phyloP scores from a whole-genome alignment of 2,113 vertebrate genomes.

The Felis chaus region DNA sequence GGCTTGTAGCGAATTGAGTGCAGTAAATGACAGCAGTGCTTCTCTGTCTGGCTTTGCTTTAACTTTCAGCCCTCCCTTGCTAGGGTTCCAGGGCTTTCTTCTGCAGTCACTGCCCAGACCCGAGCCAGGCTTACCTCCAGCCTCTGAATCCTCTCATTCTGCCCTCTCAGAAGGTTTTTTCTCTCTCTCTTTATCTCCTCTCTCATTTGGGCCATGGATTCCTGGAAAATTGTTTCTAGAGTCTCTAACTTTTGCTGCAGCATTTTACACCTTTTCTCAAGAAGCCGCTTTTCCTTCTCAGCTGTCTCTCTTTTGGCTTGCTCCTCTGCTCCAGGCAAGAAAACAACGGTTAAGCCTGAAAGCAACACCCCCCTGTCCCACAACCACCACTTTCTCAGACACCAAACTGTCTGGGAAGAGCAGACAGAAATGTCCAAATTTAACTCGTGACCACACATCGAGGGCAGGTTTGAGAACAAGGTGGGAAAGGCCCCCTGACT shows the following conservation, averaged over 20 bases:
- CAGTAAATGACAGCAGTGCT: background rate
- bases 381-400: background rate
- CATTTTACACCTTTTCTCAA: background rate
- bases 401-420: background rate
- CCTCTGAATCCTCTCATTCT: background rate
- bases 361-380: background rate
- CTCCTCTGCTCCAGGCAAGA: background rate
- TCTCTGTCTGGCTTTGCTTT: background rate
- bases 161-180: background rate
- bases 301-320: background rate
- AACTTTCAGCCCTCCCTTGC: background rate
- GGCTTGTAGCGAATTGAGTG: background rate
- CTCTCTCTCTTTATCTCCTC: background rate
- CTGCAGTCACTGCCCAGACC: background rate
- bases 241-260: background rate
- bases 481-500: background rate
- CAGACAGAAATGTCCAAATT: background rate
- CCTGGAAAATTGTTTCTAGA: background rate
- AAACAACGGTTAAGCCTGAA: background rate
- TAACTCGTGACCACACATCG: background rate
- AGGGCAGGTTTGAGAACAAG: background rate
- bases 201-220: background rate
- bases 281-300: background rate
- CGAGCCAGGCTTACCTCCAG: background rate
- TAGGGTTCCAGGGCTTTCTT: too few relatives aligned